Base-by-base conservation (phyloP, 2,888 invertebrate genomes). In the Linnaemya tessellans region DNA sequence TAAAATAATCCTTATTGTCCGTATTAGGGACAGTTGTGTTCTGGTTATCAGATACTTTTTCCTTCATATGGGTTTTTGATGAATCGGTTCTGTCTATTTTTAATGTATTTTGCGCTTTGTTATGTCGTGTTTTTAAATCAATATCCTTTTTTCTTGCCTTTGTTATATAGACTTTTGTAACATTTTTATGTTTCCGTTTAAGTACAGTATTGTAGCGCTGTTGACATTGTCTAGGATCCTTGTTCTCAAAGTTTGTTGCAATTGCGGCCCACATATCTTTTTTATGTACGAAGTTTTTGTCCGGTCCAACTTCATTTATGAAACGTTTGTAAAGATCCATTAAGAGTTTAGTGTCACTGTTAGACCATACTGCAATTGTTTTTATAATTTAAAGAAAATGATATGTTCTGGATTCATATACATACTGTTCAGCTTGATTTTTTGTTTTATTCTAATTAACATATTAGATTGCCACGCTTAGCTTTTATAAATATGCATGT, bases 191-290 rank as follows among this genome's bases (percentile, higher is more conserved):
- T 22, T 73, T 71, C 35, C 62, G 43, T 73, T 65, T 73, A 7
- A 80, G 46, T 10, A 64, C 25, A 2, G 64, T 71, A 8, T 80
- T 71, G 18, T 56, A 80, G 1, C 71, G 60, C 38, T 80, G 62
- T 46, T 80, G 56, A 25, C 80, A 80, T 38, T 71, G 80, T 9
- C 56, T 71, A 9, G 71, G 3, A 38, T 38, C 25, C 20, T 80
- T 80, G 9, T 62, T 56, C 2, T 46, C 3, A 64, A 71, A 51
- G 35, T 80, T 38, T n/a, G 22, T 9, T n/a, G 80, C 30, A 10
- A 80, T 80, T 70, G 65, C 49, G 0, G 22, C n/a, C 80, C 80
- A 80, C 80, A 80, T 80, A 11, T 80, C 80, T 22, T 73, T 80
- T 46, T 80, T 71, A 3, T 71, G 51, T n/a, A 13, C n/a, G 1